Percentiles rank a stretch among this genome's conserved stretches.
Evolutionary conservation across 2,797 vertebrate species (phyloP).

Genomic region (Sebastes matsubarae): DNA sequence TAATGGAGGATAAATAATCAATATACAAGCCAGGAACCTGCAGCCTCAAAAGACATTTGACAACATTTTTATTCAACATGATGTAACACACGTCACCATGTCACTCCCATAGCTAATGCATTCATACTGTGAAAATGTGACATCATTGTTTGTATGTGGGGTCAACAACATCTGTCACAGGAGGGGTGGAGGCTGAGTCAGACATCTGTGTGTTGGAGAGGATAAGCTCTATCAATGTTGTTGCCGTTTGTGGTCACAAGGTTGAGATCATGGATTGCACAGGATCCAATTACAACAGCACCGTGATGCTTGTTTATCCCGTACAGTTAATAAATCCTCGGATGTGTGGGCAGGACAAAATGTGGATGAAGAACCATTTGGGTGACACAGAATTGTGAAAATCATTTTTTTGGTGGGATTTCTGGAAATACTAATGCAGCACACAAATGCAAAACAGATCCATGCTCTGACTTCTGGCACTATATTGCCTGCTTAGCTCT

Average conservation of each 20-base stretch:
- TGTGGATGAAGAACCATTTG: background rate
- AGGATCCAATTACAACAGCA: background rate
- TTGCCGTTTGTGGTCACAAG: slow-evolving; percentile 17
- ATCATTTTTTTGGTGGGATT: background rate
- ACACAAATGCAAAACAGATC: background rate
- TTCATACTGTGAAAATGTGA: slow-evolving; percentile 4
- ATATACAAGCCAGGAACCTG: background rate
- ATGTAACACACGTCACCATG: background rate
- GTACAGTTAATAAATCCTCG: background rate
- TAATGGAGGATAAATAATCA: background rate
- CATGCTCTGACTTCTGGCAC: slow-evolving; percentile 1
- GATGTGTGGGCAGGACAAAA: background rate
- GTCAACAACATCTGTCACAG: slow-evolving; percentile 11
- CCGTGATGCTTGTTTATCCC: background rate
- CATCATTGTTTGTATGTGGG: background rate
- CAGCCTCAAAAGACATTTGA: background rate
- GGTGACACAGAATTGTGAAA: background rate
- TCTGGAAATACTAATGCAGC: background rate
- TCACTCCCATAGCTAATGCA: background rate
- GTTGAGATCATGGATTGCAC: slow-evolving; percentile 8
- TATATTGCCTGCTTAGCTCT: background rate
- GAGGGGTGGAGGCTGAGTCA: slow-evolving; percentile 12
- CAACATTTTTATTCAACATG: background rate
- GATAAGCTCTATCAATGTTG: slow-evolving; percentile 13
- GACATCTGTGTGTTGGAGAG: slow-evolving; percentile 34